Percentiles rank a stretch among this genome's conserved stretches.
These are phyloP conservation scores for Drosophila miranda DNA, from an alignment of 1,140 invertebrate species.

Conservation along the genomic window DNA sequence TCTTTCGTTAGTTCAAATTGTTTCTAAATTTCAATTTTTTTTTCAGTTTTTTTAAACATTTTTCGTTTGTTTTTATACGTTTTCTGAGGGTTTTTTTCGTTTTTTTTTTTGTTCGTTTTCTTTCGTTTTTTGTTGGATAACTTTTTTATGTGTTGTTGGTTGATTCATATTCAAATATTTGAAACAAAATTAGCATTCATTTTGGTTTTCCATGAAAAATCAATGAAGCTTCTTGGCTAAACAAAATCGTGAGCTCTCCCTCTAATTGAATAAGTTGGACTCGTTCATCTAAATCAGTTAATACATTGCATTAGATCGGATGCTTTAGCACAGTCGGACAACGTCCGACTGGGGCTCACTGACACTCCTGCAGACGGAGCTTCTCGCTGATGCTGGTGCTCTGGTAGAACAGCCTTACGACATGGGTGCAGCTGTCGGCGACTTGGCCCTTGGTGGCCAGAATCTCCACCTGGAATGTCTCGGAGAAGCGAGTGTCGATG, in stretches of 20 bases:
- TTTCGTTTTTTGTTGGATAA: conserved; percentile 61
- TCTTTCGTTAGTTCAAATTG: conserved; percentile 55
- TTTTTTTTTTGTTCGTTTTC: conserved; percentile 51
- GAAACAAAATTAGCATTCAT: conserved; percentile 49
- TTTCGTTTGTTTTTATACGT: conserved; percentile 58
- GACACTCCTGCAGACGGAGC: conserved; percentile 51
- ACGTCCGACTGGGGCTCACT: conserved; percentile 15
- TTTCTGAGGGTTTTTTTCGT: conserved; percentile 49
- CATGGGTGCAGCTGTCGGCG: conserved; percentile 29
- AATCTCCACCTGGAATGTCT: conserved; percentile 81
- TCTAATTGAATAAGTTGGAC: conserved; percentile 60
- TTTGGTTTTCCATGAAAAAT: conserved; percentile 71
- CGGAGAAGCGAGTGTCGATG: conserved; percentile 66
- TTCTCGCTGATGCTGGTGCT: conserved; percentile 68
- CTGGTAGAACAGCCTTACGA: conserved; percentile 75
- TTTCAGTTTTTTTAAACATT: conserved; percentile 33
- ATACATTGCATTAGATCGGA: conserved; percentile 61
- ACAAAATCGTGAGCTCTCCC: conserved; percentile 45
- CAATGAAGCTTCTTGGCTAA: conserved; percentile 68
- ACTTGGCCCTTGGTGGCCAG: conserved; percentile 51
- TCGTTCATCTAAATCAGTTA: conserved; percentile 65
- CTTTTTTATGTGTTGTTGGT: conserved; percentile 31
- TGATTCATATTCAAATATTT: conserved; percentile 34
- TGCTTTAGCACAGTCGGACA: conserved; percentile 56
- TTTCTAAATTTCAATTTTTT: conserved; percentile 55